These are phyloP conservation scores for Thalassoma bifasciatum DNA, from an alignment of 2,113 vertebrate genomes.

Conservation along the genomic window DNA sequence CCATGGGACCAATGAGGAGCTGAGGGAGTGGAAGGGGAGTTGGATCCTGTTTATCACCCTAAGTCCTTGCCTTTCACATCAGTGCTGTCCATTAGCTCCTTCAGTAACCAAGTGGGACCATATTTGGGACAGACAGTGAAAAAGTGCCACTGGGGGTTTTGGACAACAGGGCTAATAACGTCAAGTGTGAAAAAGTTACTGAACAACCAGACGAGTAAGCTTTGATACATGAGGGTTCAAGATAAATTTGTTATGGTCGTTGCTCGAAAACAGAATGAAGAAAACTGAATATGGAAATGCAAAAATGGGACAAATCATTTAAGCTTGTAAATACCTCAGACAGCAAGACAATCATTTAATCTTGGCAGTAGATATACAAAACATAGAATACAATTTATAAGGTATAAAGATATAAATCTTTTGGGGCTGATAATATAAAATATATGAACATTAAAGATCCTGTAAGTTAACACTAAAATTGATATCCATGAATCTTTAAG, in stretches of 20 bases:
- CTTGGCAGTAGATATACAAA: too few relatives aligned
- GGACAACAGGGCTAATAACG: constrained; percentile 24
- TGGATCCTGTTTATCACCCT: constrained; percentile 64
- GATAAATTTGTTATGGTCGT: neutral
- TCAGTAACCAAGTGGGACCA: constrained; percentile 34
- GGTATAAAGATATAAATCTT: too few relatives aligned
- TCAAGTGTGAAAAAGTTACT: constrained; percentile 2
- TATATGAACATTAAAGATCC: too few relatives aligned
- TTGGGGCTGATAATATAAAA: too few relatives aligned
- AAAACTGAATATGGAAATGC: neutral
- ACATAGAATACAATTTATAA: too few relatives aligned
- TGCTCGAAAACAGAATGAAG: neutral
- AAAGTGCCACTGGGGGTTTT: constrained; percentile 5
- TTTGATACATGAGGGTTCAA: neutral
- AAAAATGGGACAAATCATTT: neutral
- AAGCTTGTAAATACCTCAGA: neutral
- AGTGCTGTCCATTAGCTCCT: constrained; percentile 53
- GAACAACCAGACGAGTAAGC: neutral
- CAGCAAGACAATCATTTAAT: neutral
- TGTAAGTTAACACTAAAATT: too few relatives aligned
- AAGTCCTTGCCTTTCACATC: constrained; percentile 18
- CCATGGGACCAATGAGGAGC: constrained; percentile 61
- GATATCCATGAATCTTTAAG: too few relatives aligned
- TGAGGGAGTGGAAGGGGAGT: constrained; percentile 35
- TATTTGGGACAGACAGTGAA: constrained; percentile 11